Conservation (phyloP, 2,113 vertebrate species). For the Calonectris borealis region DNA sequence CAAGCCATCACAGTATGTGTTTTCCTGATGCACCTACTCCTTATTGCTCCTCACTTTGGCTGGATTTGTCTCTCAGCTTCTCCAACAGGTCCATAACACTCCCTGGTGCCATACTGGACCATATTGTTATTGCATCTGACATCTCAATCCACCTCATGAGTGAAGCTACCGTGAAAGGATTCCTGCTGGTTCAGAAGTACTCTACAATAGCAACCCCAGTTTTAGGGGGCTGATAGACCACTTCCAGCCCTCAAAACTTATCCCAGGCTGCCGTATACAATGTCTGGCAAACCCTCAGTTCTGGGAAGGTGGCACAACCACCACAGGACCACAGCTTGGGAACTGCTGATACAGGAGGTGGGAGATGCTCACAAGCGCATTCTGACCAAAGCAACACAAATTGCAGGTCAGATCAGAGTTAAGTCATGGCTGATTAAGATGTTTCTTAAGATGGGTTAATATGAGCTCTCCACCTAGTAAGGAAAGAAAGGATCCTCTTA, state of each 20-base stretch:
- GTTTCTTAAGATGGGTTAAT: neutral
- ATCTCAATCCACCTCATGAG: neutral
- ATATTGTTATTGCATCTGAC: rapidly evolving
- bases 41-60: neutral
- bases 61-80: neutral
- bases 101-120: neutral
- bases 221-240: neutral
- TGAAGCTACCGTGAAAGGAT: rapidly evolving
- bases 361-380: neutral
- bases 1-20: rapidly evolving
- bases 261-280: neutral
- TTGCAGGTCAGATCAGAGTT: no score
- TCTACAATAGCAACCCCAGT: neutral
- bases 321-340: neutral
- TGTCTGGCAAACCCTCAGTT: neutral
- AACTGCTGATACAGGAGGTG: neutral
- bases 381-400: neutral
- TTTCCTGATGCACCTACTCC: neutral
- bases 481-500: neutral
- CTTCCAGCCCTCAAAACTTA: neutral
- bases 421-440: neutral
- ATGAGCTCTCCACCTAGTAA: neutral
- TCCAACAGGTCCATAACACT: neutral
- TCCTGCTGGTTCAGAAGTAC: neutral
- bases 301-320: neutral